Base-by-base conservation (phyloP, 2,113 vertebrate genomes). In the Rhinolophus sinicus region DNA sequence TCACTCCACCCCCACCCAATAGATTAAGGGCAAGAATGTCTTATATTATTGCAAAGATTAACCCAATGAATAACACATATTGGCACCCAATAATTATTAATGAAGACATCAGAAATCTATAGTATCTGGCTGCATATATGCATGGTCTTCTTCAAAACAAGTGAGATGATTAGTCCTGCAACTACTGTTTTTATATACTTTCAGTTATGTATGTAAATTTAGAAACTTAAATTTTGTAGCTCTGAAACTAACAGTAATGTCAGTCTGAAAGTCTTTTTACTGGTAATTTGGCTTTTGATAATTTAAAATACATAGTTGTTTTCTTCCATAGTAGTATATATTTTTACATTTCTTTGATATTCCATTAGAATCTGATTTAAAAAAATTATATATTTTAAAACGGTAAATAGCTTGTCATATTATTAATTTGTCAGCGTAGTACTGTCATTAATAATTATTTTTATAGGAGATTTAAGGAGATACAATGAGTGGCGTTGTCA, bases 211-310 rank as follows among this genome's bases (percentile, higher is more conserved):
- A 65, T 78, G 24, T 62, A 93, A 65, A 50, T 60, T 92, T 60
- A 81, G 40, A 76, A 65, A 35, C 16, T 28, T 72, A 33, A 84
- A 33, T 90, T 14, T 70, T 76, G 56, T 16, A 30, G 0, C 4
- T 6, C 10, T 21, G 24, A 81, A 91, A 38, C 26, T 64, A 50
- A 33, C 26, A 58, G 16, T 40, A 73, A 2, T 50, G 5, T 70
- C 30, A 50, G 16, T 75, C 60, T 92, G 47, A 77, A 94, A 82
- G 21, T 50, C 15, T 82, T 86, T 88, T 88, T 83, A 77, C 76
- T 95, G 28, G 9, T 73, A 80, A 89, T 76, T 95, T 96, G 85
- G 6, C 69, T 93, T 95, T 96, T 44, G 35, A 60, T 30, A 81
- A 56, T 15, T 94, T 88, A 84, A 76, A 92, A 84, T 67, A 16